phyloP scores from a whole-genome alignment of 2,797 vertebrate species.

The Tauraco hartlaubi region DNA sequence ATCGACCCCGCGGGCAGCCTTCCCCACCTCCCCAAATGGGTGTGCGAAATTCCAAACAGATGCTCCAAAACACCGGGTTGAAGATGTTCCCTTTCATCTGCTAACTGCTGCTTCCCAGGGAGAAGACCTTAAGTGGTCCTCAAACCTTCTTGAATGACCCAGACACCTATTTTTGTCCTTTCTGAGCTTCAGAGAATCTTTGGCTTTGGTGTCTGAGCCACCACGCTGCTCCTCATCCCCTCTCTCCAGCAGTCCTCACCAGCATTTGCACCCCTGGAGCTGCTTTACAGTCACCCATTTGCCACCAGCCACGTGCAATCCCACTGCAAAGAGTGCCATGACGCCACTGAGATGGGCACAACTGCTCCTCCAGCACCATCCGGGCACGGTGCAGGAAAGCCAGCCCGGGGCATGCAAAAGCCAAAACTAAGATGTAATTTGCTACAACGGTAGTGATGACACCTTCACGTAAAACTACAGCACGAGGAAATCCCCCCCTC shows the following conservation, averaged over 20 bases:
- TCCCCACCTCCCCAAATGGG: neutral
- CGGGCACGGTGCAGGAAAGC: accelerated
- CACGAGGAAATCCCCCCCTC: neutral
- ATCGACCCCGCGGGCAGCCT: neutral
- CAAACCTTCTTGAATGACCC: neutral
- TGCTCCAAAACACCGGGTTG: neutral
- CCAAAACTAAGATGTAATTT: neutral
- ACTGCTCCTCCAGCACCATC: neutral
- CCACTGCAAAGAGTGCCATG: neutral
- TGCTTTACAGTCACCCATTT: neutral
- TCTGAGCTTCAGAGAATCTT: neutral
- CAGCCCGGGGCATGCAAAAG: accelerated
- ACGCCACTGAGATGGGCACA: neutral
- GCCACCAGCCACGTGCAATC: accelerated
- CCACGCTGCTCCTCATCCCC: neutral
- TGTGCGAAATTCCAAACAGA: neutral
- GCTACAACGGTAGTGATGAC: neutral
- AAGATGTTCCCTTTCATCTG: conserved; percentile 42
- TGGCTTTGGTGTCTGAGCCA: neutral
- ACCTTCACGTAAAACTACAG: neutral
- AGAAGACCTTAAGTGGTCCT: neutral
- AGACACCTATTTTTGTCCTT: neutral
- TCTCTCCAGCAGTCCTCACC: neutral
- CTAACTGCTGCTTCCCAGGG: conserved; percentile 12
- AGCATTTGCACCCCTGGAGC: neutral